Percentiles rank a stretch among this genome's conserved stretches.
Conservation (phyloP, 2,113 vertebrate genomes). For the Benitochromis conjunctus region DNA sequence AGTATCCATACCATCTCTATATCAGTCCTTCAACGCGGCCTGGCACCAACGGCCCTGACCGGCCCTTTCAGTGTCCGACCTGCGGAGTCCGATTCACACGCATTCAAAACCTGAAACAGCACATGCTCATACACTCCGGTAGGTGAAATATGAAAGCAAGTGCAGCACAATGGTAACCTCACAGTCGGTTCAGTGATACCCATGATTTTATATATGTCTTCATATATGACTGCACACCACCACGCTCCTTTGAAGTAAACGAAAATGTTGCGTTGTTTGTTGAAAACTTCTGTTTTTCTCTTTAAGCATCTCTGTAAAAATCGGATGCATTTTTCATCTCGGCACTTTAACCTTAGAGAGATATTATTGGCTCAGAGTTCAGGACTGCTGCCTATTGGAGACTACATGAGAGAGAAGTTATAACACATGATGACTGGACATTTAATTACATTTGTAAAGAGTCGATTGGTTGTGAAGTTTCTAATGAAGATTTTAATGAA, state of each 20-base stretch:
- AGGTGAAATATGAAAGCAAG: neutral
- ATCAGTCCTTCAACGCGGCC: conserved; percentile 93
- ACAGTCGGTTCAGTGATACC: too few relatives aligned
- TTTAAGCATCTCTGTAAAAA: too few relatives aligned
- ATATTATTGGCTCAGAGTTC: neutral
- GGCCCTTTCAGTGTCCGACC: conserved; percentile 95
- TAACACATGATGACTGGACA: neutral
- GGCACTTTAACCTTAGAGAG: neutral
- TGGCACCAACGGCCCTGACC: conserved; percentile 90
- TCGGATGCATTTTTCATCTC: neutral
- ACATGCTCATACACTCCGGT: conserved; percentile 99
- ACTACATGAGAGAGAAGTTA: too few relatives aligned
- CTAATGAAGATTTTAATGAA: neutral
- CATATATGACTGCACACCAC: neutral
- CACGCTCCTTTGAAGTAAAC: neutral
- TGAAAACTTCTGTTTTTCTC: too few relatives aligned
- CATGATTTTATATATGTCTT: too few relatives aligned
- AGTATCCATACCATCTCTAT: conserved; percentile 96
- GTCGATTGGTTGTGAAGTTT: neutral
- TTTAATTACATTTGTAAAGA: rapidly evolving
- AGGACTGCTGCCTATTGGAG: neutral
- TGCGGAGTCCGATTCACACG: conserved; percentile 97
- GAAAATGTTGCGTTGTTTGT: neutral
- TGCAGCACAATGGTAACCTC: neutral
- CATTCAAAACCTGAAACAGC: conserved; percentile 99